phyloP scores from a whole-genome alignment of 2,797 vertebrate species.

The Cossypha niveicapilla region DNA sequence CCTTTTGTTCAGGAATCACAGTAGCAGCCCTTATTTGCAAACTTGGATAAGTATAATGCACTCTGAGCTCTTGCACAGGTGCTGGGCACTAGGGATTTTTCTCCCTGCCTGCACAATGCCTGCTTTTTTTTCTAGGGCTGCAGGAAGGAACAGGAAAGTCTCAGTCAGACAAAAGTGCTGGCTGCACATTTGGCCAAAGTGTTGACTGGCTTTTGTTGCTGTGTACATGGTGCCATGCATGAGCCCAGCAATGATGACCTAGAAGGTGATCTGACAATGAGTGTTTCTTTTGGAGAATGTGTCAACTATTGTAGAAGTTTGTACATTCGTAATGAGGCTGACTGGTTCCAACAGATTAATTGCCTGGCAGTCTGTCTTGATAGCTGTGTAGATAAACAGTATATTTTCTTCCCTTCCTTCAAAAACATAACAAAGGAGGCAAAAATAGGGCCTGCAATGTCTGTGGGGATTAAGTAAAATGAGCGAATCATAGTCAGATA shows the following conservation, averaged over 20 bases:
- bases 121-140: neutral
- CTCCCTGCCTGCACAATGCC: neutral
- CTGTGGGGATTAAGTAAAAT: neutral
- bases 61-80: constrained; percentile 54
- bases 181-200: constrained; percentile 22
- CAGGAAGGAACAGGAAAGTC: constrained; percentile 46
- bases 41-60: constrained; percentile 18
- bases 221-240: neutral
- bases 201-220: constrained; percentile 18
- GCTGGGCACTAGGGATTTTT: constrained; percentile 7
- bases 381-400: neutral
- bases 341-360: constrained; percentile 20
- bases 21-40: constrained; percentile 52
- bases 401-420: neutral
- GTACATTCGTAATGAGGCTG: neutral
- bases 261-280: constrained; percentile 31
- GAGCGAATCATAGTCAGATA: neutral
- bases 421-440: neutral
- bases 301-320: neutral
- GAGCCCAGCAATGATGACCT: neutral
- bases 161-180: constrained; percentile 25
- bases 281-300: constrained; percentile 14
- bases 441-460: neutral
- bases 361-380: neutral
- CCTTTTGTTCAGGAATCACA: constrained; percentile 51